Percentiles rank a stretch among this genome's conserved stretches.
These are phyloP conservation scores for Melierax canorus DNA, from an alignment of 2,113 vertebrate species.

Conservation along the genomic window DNA sequence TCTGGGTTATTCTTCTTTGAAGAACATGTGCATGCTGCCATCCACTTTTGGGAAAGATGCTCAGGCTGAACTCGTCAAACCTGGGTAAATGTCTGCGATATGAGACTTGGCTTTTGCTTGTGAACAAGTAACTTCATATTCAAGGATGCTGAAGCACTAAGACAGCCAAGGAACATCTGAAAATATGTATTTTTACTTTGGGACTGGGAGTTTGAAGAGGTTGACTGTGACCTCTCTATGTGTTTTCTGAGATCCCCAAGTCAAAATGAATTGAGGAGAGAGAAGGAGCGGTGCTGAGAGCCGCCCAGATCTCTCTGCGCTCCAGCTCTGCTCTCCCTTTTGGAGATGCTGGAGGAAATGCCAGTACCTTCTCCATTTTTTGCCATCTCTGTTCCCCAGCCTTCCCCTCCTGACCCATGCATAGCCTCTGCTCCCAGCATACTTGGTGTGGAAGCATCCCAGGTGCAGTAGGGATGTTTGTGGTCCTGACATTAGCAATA, in stretches of 20 bases:
- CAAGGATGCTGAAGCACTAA: neutral
- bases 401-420: neutral
- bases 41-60: neutral
- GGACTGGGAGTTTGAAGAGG: neutral
- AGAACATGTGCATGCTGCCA: neutral
- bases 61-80: neutral
- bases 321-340: neutral
- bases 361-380: accelerated
- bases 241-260: neutral
- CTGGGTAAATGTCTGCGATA: neutral
- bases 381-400: neutral
- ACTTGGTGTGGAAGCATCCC: neutral
- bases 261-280: neutral
- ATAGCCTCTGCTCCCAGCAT: neutral
- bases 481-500: neutral
- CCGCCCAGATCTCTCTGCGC: neutral
- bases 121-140: neutral
- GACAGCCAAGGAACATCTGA: neutral
- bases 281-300: neutral
- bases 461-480: neutral
- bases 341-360: neutral
- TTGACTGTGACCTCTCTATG: neutral
- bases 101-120: neutral
- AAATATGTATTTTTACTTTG: neutral
- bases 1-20: neutral